phyloP scores from a whole-genome alignment of 2,797 vertebrate genomes.

The Enteromius fasciolatus region DNA sequence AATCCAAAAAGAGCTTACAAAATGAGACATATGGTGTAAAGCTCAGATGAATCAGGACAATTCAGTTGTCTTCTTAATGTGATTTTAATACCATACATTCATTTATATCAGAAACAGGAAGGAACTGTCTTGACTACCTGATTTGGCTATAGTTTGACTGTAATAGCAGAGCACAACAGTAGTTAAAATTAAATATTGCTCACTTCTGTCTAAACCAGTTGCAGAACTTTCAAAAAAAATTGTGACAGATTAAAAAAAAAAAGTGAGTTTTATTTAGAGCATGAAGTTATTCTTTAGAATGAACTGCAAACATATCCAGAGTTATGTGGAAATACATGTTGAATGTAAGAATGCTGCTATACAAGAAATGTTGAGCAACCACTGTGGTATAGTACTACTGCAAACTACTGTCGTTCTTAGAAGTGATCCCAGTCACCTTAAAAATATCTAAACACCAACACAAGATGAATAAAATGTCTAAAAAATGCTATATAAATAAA shows the following conservation, averaged over 20 bases:
- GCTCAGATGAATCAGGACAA: neutral
- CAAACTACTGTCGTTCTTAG: neutral
- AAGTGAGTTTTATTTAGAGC: neutral
- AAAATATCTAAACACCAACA: neutral
- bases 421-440: neutral
- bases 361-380: neutral
- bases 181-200: neutral
- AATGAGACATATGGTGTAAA: neutral
- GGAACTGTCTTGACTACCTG: neutral
- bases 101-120: neutral
- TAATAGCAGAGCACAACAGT: neutral
- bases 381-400: neutral
- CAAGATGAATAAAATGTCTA: neutral
- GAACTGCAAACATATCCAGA: neutral
- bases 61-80: neutral
- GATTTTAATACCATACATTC: neutral
- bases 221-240: neutral
- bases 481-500: too few relatives aligned
- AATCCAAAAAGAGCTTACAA: neutral
- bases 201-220: neutral
- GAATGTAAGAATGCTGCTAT: neutral
- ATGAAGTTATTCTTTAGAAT: neutral
- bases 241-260: neutral
- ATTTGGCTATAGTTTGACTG: neutral
- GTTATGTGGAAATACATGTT: constrained; percentile 9